Conservation (phyloP, 2,888 invertebrate species). For the Leptarthrus brevirostris region DNA sequence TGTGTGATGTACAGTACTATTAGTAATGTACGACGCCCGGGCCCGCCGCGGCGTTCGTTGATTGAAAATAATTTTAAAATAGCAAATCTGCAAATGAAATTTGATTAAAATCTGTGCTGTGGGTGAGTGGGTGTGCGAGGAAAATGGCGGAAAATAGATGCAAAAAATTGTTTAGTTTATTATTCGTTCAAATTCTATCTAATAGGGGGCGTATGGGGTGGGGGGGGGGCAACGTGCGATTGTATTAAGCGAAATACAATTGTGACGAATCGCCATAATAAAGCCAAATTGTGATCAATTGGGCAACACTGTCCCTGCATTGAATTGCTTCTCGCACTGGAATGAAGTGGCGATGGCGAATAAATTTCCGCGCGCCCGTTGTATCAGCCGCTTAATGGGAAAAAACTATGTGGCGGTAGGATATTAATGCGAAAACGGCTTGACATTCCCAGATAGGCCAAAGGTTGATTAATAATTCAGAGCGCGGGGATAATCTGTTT, state of each 20-base stretch:
- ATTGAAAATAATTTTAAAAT: conserved; percentile 49
- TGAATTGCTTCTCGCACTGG: too few relatives aligned
- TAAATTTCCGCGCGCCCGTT: not conserved
- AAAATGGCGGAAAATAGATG: conserved; percentile 3
- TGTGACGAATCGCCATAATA: conserved; percentile 42
- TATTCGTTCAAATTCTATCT: conserved; percentile 42
- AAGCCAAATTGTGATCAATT: conserved; percentile 36
- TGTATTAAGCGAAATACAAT: conserved; percentile 33
- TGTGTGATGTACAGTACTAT: not conserved
- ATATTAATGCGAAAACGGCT: conserved; percentile 39
- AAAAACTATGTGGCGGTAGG: conserved; percentile 38
- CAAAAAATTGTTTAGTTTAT: conserved; percentile 19
- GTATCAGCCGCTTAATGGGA: conserved; percentile 6
- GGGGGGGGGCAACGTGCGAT: not conserved
- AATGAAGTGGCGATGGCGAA: not conserved
- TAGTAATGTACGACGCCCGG: too few relatives aligned
- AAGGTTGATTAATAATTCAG: conserved; percentile 48
- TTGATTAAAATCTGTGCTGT: conserved; percentile 42
- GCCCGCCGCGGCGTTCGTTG: conserved; percentile 14
- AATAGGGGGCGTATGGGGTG: not conserved
- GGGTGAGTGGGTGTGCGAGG: not conserved
- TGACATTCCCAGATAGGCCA: conserved; percentile 47
- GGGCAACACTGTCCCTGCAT: conserved; percentile 1
- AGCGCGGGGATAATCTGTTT: conserved; percentile 48
- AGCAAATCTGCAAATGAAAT: conserved; percentile 47